Evolutionary conservation across 2,888 invertebrate genomes (phyloP), one percentile per base, ranked within the genome.

Genomic region (Endomychus coccineus): DNA sequence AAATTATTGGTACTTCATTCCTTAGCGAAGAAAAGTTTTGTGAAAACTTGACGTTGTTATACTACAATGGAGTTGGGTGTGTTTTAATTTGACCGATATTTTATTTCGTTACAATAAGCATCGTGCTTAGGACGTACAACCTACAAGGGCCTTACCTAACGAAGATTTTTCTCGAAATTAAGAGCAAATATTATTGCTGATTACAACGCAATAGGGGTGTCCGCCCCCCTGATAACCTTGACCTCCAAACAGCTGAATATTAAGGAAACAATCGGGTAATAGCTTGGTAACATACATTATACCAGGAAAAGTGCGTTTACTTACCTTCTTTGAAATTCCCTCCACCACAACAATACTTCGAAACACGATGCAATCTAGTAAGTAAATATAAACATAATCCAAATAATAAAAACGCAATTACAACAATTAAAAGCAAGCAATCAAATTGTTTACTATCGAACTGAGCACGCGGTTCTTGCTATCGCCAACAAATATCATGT

Each of bases 221-320:
- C 55, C 55, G 54, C 55, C 58, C 57, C 55, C 48, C 41, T 41
- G 34, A 27, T 44, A 49, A 51, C 58, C 58, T 58, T 58, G 58
- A 56, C 58, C 58, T 50, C 49, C 45, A 51, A 19, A 38, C 49
- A 54, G 53, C 49, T 49, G 48, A 22, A 39, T 17, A 31, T 30
- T 19, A 24, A 12, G 21, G 10, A 17, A 31, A 11, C 5, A 10
- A 11, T 10, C 25, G 7, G 5, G 13, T 14, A 15, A 14, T 11
- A 15, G 14, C 16, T 7, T 6, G 5, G 9, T 9, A 7, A 6
- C 5, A 10, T 9, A 9, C 10, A 10, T 25, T 10, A 6, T 6
- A 6, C 11, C 10, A 11, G 11, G 6, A 25, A 25, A 6, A 10
- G 10, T 25, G 27, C 6, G 7, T 5, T 7, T 25, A 9, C 9